phyloP scores from a whole-genome alignment of 2,113 vertebrate genomes.

The Ceratotherium simum region DNA sequence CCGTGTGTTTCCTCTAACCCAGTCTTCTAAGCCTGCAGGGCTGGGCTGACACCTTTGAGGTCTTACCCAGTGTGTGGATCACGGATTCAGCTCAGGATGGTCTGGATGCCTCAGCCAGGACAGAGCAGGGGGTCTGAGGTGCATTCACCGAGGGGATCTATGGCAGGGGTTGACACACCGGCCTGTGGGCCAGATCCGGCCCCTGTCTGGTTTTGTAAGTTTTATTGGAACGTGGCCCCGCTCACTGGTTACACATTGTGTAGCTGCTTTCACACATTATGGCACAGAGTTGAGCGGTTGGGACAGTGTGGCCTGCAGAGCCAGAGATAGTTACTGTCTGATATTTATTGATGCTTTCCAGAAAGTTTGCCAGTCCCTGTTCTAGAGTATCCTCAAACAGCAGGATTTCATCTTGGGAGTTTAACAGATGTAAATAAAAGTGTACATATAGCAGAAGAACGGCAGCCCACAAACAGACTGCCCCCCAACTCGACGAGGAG shows the following conservation, averaged over 20 bases:
- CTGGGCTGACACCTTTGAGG: not conserved
- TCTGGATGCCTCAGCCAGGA: not conserved
- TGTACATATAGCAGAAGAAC: not conserved
- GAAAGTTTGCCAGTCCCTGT: not conserved
- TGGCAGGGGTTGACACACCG: not conserved
- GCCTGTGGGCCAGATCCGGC: accelerated
- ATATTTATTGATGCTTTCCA: not conserved
- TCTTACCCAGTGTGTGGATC: not conserved
- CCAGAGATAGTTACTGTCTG: not conserved
- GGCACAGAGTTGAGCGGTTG: not conserved
- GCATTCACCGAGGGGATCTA: accelerated
- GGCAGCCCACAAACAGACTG: not conserved
- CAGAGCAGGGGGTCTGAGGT: too few relatives aligned
- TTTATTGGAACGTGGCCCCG: not conserved
- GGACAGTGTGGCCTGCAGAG: not conserved
- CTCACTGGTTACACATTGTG: accelerated
- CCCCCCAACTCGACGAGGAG: not conserved
- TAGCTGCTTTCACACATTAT: not conserved
- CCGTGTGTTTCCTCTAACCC: not conserved
- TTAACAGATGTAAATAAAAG: not conserved
- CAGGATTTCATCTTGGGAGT: not conserved
- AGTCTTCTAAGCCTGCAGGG: not conserved
- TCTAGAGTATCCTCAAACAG: not conserved
- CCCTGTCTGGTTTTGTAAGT: not conserved
- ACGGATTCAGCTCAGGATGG: not conserved